phyloP scores from a whole-genome alignment of 2,888 invertebrate species.

The Sclerodermus sp. region DNA sequence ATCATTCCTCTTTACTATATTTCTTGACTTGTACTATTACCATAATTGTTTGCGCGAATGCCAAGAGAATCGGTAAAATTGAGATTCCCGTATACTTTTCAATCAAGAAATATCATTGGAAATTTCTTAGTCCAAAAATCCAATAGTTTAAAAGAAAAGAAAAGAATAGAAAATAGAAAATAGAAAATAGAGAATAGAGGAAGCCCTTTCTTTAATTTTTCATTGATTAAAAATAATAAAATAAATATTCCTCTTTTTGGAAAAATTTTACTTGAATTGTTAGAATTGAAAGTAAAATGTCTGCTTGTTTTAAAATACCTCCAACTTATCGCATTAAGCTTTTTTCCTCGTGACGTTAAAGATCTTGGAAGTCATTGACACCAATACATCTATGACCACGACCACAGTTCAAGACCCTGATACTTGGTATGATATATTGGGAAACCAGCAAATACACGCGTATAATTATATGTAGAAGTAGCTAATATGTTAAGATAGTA shows the following conservation, averaged over 20 bases:
- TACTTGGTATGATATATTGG: constrained; percentile 24
- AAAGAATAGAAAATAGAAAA: constrained; percentile 3
- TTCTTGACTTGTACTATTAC: background rate
- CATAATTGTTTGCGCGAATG: too few species aligned
- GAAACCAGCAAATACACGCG: constrained; percentile 15
- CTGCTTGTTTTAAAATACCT: constrained; percentile 14
- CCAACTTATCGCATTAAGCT: constrained; percentile 15
- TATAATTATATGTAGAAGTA: too few species aligned
- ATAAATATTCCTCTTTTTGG: too few species aligned
- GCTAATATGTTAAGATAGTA: too few species aligned
- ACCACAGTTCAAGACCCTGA: constrained; percentile 34
- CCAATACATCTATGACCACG: constrained; percentile 26
- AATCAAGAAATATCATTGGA: too few species aligned
- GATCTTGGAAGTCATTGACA: constrained; percentile 35
- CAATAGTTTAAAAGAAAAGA: too few species aligned
- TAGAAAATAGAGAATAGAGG: constrained; percentile 1
- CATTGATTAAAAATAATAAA: background rate
- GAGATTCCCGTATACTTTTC: too few species aligned
- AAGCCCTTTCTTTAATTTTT: constrained; percentile 10
- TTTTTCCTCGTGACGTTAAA: constrained; percentile 24
- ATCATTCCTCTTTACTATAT: constrained; percentile 15
- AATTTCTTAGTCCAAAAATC: too few species aligned
- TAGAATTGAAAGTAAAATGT: too few species aligned
- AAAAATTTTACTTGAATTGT: too few species aligned
- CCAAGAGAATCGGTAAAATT: too few species aligned